A percentile compares a stretch with the other conserved stretches of the same genome.
Conservation (phyloP, 2,888 invertebrate genomes). For the Cataglyphis cursor region DNA sequence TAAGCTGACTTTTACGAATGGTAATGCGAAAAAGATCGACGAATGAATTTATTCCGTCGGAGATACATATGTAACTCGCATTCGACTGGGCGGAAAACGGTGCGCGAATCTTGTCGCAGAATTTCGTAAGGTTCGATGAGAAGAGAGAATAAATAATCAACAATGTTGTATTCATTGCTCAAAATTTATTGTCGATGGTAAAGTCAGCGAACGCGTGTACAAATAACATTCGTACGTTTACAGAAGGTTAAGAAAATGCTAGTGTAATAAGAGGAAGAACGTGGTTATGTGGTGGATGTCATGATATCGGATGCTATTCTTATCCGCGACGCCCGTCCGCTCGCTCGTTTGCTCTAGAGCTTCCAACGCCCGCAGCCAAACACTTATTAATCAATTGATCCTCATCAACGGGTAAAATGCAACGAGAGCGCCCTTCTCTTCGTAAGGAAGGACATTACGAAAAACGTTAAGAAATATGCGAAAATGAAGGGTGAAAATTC, state of each 20-base stretch:
- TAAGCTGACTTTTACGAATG: background rate
- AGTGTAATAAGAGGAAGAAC: slow-evolving; percentile 51
- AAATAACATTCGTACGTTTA: background rate
- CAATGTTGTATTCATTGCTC: slow-evolving; percentile 36
- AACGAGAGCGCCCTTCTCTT: slow-evolving; percentile 75
- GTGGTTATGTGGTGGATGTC: slow-evolving; percentile 38
- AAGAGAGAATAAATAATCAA: slow-evolving; percentile 26
- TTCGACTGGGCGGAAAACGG: background rate
- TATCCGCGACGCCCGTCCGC: slow-evolving; percentile 63
- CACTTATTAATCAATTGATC: slow-evolving; percentile 82
- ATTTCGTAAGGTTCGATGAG: slow-evolving; percentile 1
- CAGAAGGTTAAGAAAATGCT: slow-evolving; percentile 56
- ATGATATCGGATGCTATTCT: slow-evolving; percentile 63
- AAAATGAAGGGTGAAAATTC: slow-evolving; percentile 24
- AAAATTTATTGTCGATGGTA: slow-evolving; percentile 17
- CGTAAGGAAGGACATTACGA: slow-evolving; percentile 60
- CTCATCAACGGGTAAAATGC: slow-evolving; percentile 78
- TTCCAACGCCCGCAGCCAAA: slow-evolving; percentile 71
- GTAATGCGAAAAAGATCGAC: background rate
- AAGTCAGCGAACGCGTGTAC: background rate
- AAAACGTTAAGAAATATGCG: slow-evolving; percentile 29
- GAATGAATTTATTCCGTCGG: background rate
- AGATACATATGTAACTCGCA: background rate
- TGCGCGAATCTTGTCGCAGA: slow-evolving; percentile 6
- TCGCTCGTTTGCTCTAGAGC: slow-evolving; percentile 67